Conservation (phyloP, 2,888 invertebrate species). For the Priocnemis perturbator region DNA sequence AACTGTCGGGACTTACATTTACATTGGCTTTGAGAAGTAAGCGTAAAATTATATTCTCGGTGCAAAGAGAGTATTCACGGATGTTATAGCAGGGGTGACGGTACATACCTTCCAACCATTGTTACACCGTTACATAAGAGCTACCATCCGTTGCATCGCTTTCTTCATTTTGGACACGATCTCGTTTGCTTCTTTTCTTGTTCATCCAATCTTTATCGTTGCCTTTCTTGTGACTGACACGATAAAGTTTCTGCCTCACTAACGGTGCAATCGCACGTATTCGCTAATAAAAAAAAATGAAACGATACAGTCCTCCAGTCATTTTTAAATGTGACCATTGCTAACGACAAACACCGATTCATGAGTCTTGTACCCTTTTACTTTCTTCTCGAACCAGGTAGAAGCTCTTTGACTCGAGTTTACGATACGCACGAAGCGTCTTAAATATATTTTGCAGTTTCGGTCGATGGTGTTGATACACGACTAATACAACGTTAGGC, state of each 20-base stretch:
- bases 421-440: too few species aligned
- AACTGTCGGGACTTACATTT: too few species aligned
- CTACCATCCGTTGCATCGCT: too few species aligned
- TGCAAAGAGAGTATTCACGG: too few species aligned
- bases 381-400: not conserved
- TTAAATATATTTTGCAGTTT: too few species aligned
- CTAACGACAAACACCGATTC: constrained; percentile 20
- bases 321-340: constrained; percentile 27
- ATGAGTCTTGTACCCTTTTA: too few species aligned
- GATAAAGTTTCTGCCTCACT: constrained; percentile 39
- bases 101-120: constrained; percentile 6
- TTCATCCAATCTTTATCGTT: constrained; percentile 39
- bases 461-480: too few species aligned
- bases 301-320: constrained; percentile 13
- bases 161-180: constrained; percentile 1
- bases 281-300: constrained; percentile 27
- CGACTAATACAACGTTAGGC: too few species aligned
- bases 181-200: constrained; percentile 28
- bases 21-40: too few species aligned
- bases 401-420: not conserved
- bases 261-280: constrained; percentile 32
- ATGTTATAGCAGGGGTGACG: not conserved
- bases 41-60: too few species aligned
- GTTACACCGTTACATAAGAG: too few species aligned
- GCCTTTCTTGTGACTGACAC: constrained; percentile 37